Evolutionary conservation across 2,888 invertebrate species (phyloP), one percentile per base, ranked within the genome.

Genomic region (Megalurothrips usitatus): DNA sequence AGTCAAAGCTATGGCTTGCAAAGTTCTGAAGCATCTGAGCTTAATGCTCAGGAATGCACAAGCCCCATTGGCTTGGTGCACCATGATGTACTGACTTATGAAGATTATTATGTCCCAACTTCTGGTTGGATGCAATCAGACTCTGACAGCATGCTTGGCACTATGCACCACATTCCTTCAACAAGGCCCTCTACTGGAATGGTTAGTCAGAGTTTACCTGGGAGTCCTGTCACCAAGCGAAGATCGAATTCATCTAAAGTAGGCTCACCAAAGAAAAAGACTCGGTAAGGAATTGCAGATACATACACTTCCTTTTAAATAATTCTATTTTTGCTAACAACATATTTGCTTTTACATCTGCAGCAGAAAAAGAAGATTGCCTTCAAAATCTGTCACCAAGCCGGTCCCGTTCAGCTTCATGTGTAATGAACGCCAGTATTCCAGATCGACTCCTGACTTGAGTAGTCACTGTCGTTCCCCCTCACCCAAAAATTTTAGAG

Each of bases 401-500:
- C 68, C 68, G 10, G 68, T 75, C 12, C 68, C 68, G 0, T 75
- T 75, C 68, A 75, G 1, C 26, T 75, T 75, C 26, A 26, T 75
- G 12, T 23, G 68, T 26, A 75, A 75, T 26, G 68, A 75, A 23
- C 23, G 26, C n/a, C 26, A 26, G 12, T 75, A 75, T 26, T 26
- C 68, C 68, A 23, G 68, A 75, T 75, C 68, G 4, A 75, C 68
- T 26, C 68, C 68, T 11, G 68, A 75, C 12, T 10, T 75, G 12
- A 75, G 68, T 26, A 75, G 68, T 26, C 68, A 75, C 26, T 75
- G 68, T 75, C 68, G 68, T 1, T 75, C 68, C 11, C 68, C 68
- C 12, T 75, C 68, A 23, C 68, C 68, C n/a, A 52, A 82, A 52
- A 81, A 81, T 19, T 93, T 93, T 85, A 90, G 88, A 84, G 93